Base-by-base conservation (phyloP, 2,888 invertebrate species). In the Rhagium mordax region DNA sequence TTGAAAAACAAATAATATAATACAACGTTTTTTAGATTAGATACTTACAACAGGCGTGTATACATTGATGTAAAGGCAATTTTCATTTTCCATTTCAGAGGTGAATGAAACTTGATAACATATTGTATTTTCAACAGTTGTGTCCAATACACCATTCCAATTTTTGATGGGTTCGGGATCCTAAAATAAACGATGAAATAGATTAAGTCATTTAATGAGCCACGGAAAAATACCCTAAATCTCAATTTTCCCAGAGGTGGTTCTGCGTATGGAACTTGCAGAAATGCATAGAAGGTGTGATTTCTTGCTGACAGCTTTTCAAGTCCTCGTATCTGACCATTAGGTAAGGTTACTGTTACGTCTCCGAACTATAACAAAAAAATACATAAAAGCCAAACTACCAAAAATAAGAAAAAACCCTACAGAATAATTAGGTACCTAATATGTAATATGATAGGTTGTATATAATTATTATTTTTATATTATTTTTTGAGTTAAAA, bases 241-340 rank as follows among this genome's bases (percentile, higher is more conserved):
- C 86, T 81, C 7, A 85, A 70, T 29, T 81, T 71, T 55, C 83
- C 84, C 27, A 85, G 57, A 10, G 86, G 85, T 48, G 86, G 85
- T 74, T 83, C 75, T 0, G 85, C 86, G 66, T 79, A 86, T 0
- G 85, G 86, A 62, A 90, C 86, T 15, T 87, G 86, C 48, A 88
- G 76, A 76, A 89, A 89, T 48, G 88, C 24, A 15, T 68, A 57
- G 21, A 47, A 68, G 0, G 41, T 68, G 15, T 13, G 24, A 29
- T 68, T 55, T 24, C 59, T 59, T 0, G 33, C 16, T 3, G 59
- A 33, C 10, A 33, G 15, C 3, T 59, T 59, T 16, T 59, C 18
- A 3, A 59, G 16, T 10, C 59, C 59, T 29, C 33, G 59, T 10
- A 59, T 33, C 13, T 18, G 10, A 8, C 59, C 59, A 13, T 59